Percentiles rank a stretch among this genome's conserved stretches.
Evolutionary conservation across 2,113 vertebrate genomes (phyloP).

Genomic region (Dromaius novaehollandiae): DNA sequence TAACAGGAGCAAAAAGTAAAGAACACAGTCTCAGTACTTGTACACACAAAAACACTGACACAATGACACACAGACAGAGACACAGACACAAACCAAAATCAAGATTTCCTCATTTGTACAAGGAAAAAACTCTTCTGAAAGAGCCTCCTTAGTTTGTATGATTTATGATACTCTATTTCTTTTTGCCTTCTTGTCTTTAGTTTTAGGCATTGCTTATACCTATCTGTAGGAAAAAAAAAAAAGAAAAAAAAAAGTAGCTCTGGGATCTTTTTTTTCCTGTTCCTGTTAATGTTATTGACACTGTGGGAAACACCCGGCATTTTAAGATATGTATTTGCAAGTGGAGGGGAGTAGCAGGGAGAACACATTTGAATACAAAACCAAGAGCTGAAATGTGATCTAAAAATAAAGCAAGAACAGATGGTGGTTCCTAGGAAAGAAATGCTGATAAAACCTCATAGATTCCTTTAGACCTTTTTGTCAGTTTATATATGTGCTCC

Average conservation of each 20-base stretch:
- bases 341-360: background rate
- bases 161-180: background rate
- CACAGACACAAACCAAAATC: fast-evolving
- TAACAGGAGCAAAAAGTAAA: background rate
- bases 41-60: background rate
- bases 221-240: background rate
- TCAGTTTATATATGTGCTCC: background rate
- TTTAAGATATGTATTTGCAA: background rate
- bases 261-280: background rate
- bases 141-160: background rate
- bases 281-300: background rate
- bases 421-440: conserved; percentile 4
- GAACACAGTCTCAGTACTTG: background rate
- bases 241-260: background rate
- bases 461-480: background rate
- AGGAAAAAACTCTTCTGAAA: background rate
- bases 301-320: background rate
- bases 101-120: background rate
- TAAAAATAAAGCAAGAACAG: conserved; percentile 34
- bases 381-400: background rate
- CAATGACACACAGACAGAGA: too few relatives aligned
- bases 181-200: background rate
- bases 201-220: background rate
- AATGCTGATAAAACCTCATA: background rate
- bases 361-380: conserved; percentile 1